Evolutionary conservation across 2,113 vertebrate genomes (phyloP).

Genomic region (Burhinus oedicnemus): DNA sequence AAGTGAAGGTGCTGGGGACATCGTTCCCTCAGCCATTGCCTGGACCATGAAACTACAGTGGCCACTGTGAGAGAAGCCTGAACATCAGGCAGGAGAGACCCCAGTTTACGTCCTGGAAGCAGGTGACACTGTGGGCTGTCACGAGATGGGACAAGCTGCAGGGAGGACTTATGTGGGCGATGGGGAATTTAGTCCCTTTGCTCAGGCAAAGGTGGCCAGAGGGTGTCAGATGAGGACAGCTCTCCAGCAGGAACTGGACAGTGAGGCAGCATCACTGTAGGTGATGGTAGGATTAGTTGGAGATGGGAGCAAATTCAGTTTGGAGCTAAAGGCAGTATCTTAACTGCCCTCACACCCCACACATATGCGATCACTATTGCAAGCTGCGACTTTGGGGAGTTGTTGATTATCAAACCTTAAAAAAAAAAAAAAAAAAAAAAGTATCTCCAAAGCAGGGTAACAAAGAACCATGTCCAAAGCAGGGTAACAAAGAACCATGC

Average conservation of each 20-base stretch:
- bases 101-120: neutral
- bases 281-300: neutral
- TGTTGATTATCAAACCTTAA: neutral
- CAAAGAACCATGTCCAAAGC: neutral
- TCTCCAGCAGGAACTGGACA: neutral
- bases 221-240: neutral
- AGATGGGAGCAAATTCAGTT: neutral
- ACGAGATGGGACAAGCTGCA: neutral
- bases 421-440: neutral
- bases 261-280: neutral
- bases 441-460: neutral
- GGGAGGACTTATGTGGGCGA: accelerated
- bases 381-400: neutral
- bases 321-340: neutral
- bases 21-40: neutral
- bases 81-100: neutral
- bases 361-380: neutral
- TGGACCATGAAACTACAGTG: accelerated
- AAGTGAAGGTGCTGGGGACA: neutral
- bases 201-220: neutral
- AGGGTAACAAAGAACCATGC: neutral
- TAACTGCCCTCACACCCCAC: neutral
- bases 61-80: neutral
- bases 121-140: neutral
- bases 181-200: neutral